Percentiles rank a stretch among this genome's conserved stretches.
These are phyloP conservation scores for Perca fluviatilis DNA, from an alignment of 2,113 vertebrate species.

Conservation along the genomic window DNA sequence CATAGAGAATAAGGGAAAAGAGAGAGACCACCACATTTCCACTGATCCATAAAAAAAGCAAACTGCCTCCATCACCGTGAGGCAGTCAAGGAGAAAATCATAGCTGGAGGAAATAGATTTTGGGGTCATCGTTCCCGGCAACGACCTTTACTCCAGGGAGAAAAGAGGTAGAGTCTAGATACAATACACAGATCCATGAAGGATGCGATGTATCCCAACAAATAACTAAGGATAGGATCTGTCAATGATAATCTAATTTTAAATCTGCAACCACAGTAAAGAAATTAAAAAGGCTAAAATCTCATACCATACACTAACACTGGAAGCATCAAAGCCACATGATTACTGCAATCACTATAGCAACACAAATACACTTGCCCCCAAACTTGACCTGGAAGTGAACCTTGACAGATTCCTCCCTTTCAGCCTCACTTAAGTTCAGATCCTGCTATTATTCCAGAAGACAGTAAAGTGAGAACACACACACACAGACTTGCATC, in stretches of 20 bases:
- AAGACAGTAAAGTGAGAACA: slow-evolving; percentile 42
- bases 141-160: slow-evolving; percentile 55
- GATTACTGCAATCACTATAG: background rate
- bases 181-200: slow-evolving; percentile 27
- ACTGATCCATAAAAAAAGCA: slow-evolving; percentile 76
- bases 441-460: slow-evolving; percentile 34
- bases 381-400: slow-evolving; percentile 50
- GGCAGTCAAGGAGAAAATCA: slow-evolving; percentile 83
- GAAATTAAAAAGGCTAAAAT: background rate
- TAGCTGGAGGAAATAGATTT: slow-evolving; percentile 84
- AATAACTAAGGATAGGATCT: background rate
- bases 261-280: background rate
- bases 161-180: slow-evolving; percentile 28
- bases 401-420: slow-evolving; percentile 39
- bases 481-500: slow-evolving; percentile 38
- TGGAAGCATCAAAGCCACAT: background rate
- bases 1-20: slow-evolving; percentile 48
- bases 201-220: background rate
- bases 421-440: slow-evolving; percentile 48
- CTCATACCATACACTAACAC: background rate
- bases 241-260: background rate
- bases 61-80: slow-evolving; percentile 66
- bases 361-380: slow-evolving; percentile 18
- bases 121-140: slow-evolving; percentile 73
- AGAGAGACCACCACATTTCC: slow-evolving; percentile 69